Conservation (phyloP, 2,113 vertebrate species). For the Catharus bicknelli region DNA sequence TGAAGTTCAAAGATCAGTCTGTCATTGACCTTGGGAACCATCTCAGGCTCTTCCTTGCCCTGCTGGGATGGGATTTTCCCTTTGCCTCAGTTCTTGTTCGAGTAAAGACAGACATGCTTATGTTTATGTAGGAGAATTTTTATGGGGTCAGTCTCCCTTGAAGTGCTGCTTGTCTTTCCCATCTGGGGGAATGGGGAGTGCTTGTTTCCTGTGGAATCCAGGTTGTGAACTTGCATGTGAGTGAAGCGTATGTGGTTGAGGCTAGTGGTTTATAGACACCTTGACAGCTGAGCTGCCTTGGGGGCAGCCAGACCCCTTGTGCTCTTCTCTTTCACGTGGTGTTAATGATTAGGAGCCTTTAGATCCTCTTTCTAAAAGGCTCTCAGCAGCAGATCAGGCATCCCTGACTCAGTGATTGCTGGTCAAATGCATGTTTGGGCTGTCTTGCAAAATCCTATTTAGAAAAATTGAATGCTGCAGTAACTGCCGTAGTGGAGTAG, state of each 20-base stretch:
- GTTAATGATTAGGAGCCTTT: not conserved
- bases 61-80: not conserved
- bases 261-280: not conserved
- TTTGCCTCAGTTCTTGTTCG: not conserved
- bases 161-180: not conserved
- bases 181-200: rapidly evolving
- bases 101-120: not conserved
- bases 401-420: not conserved
- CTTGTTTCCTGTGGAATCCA: not conserved
- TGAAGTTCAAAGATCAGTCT: not conserved
- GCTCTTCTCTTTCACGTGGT: not conserved
- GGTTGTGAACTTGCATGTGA: not conserved
- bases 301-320: no score
- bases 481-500: no score
- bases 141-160: not conserved
- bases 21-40: rapidly evolving
- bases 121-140: not conserved
- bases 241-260: not conserved
- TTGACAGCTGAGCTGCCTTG: not conserved
- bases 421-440: not conserved
- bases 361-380: not conserved
- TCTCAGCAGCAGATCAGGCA: not conserved
- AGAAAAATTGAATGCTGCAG: no score
- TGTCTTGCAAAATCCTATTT: not conserved
- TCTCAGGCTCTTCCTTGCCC: not conserved